Percentiles rank a stretch among this genome's conserved stretches.
These are phyloP conservation scores for Pentamera pediparva DNA, from an alignment of 53 echinoderm and acorn worm species.

Conservation along the genomic window DNA sequence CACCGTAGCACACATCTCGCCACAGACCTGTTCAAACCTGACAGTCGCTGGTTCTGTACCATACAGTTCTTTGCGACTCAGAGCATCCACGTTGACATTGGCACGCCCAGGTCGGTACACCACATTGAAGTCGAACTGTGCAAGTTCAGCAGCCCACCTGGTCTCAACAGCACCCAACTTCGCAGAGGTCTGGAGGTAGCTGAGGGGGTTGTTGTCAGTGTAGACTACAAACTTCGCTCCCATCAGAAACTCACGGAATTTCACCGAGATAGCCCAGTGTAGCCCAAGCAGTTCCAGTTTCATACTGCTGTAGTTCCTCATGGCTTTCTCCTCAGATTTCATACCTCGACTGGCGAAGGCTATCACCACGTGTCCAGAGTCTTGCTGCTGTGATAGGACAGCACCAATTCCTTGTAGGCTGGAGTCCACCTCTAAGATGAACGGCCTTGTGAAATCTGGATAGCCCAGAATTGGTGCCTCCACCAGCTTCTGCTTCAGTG, in stretches of 20 bases:
- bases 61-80: slow-evolving; percentile 28
- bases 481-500: neutral
- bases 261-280: slow-evolving; percentile 31
- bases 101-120: slow-evolving; percentile 42
- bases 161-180: slow-evolving; percentile 47
- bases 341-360: slow-evolving; percentile 45
- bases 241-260: slow-evolving; percentile 33
- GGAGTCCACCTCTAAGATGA: slow-evolving; percentile 4
- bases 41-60: slow-evolving; percentile 13
- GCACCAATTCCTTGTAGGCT: neutral
- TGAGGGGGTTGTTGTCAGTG: slow-evolving; percentile 38
- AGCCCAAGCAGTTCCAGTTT: slow-evolving; percentile 40
- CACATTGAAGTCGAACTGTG: slow-evolving; percentile 43
- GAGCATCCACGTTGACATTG: slow-evolving; percentile 40
- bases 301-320: slow-evolving; percentile 48
- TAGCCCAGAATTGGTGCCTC: neutral
- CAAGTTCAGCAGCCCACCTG: slow-evolving; percentile 56
- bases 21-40: neutral
- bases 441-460: neutral
- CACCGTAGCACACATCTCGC: neutral
- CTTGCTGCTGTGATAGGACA: slow-evolving; percentile 33
- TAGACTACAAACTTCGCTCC: slow-evolving; percentile 25
- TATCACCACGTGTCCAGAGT: slow-evolving; percentile 26
- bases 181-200: slow-evolving; percentile 33
- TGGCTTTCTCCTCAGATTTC: slow-evolving; percentile 36